Conservation (phyloP, 2,113 vertebrate genomes). For the Danio rerio region DNA sequence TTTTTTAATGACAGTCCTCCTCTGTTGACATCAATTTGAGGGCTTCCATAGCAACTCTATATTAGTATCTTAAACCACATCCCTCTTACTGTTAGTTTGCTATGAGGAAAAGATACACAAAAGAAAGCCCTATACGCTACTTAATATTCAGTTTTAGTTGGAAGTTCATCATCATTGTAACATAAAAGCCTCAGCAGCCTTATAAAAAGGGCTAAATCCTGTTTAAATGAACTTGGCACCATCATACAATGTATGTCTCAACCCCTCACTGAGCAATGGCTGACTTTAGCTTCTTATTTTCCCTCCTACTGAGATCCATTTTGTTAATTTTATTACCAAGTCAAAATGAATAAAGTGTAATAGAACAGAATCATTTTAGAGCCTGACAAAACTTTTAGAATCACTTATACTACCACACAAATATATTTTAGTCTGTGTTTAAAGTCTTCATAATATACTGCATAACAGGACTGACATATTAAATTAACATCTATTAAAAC, state of each 20-base stretch:
- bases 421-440: background rate
- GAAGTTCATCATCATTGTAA: too few relatives aligned
- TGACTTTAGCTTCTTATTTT: background rate
- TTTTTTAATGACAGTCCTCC: too few relatives aligned
- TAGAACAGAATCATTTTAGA: background rate
- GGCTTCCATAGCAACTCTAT: too few relatives aligned
- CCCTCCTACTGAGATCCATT: background rate
- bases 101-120: too few relatives aligned
- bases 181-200: too few relatives aligned
- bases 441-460: background rate
- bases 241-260: background rate
- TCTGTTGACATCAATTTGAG: too few relatives aligned
- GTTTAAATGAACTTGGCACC: background rate
- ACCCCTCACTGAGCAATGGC: background rate
- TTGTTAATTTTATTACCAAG: background rate
- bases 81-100: too few relatives aligned
- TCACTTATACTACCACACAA: background rate
- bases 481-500: constrained; percentile 37
- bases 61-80: too few relatives aligned
- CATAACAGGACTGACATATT: constrained; percentile 11
- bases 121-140: too few relatives aligned
- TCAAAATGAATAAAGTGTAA: background rate
- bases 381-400: background rate
- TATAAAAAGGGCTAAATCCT: background rate
- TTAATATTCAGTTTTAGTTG: too few relatives aligned